Evolutionary conservation across 2,888 invertebrate genomes (phyloP).

Genomic region (Dasysyrphus tricinctus): DNA sequence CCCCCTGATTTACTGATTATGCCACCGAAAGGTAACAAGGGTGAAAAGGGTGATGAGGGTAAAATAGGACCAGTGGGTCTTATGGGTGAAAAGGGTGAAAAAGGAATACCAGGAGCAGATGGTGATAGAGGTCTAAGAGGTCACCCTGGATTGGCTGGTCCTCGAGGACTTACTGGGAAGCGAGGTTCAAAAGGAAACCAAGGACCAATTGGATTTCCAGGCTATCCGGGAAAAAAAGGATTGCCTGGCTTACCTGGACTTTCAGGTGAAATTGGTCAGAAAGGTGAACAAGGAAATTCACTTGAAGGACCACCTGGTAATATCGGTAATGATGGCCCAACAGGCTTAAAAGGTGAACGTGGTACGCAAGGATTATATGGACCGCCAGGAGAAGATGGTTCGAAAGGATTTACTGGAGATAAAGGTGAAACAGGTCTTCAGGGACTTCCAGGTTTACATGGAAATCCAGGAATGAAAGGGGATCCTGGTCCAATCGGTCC

Average conservation of each 20-base stretch:
- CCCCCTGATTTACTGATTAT: conserved; percentile 82
- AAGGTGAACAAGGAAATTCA: conserved; percentile 88
- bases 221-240: conserved; percentile 87
- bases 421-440: conserved; percentile 88
- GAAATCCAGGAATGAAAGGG: conserved; percentile 84
- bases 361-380: conserved; percentile 76
- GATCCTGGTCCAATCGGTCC: conserved; percentile 85
- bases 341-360: conserved; percentile 81
- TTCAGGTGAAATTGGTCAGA: conserved; percentile 88
- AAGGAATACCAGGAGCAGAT: conserved; percentile 85
- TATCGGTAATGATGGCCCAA: conserved; percentile 85
- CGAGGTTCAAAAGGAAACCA: conserved; percentile 90
- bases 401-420: conserved; percentile 89
- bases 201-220: conserved; percentile 87
- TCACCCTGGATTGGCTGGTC: conserved; percentile 91
- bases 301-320: conserved; percentile 86
- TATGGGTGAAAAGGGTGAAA: conserved; percentile 87
- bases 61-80: conserved; percentile 86
- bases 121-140: conserved; percentile 88
- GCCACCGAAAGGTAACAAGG: conserved; percentile 86
- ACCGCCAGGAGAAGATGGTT: conserved; percentile 86
- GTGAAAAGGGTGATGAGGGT: conserved; percentile 86
- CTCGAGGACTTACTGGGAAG: conserved; percentile 88
- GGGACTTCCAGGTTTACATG: conserved; percentile 84
- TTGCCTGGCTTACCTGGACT: conserved; percentile 86